Base-by-base conservation (phyloP, 2,888 invertebrate species). In the Drosophila meridionalis region DNA sequence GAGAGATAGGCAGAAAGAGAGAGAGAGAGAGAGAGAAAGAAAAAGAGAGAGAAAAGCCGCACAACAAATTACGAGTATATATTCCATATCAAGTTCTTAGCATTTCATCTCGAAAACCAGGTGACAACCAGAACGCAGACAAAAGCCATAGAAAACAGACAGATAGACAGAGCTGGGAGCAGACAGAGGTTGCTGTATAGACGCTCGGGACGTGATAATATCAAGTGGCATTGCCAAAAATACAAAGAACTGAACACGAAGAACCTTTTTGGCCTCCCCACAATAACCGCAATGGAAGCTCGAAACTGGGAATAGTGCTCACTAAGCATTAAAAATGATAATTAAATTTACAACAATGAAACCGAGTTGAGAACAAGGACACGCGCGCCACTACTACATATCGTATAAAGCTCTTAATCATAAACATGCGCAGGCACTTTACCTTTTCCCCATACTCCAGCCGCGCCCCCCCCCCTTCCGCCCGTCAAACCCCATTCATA, bases 301-400 rank as follows among this genome's bases (percentile, higher is more conserved):
- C 6, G 45, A 2, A 9, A 50, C 73, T 74, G 69, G 70, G 63
- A 89, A 89, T 89, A 89, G 90, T 87, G 87, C 89, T 83, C 80
- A 88, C 90, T 89, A 91, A 84, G 84, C 79, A 89, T 82, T 85
- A 88, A 87, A 83, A 82, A 87, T 86, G 89, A 89, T 87, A 87
- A 81, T 87, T 86, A 87, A 91, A 91, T 83, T 87, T 89, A 87
- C 77, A 84, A 91, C 90, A 87, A 87, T 83, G 90, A 87, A 80
- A 86, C 72, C 67, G 65, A 83, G 87, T 56, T 69, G 67, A 81
- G 62, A 71, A 80, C 80, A 73, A 73, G 70, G 65, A 75, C 67
- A 81, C 61, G 58, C 68, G 75, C 64, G 45, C 64, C 64, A 63
- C 66, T 56, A 47, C 62, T 56, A 47, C 62, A 67, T 60, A 68